Conservation (phyloP, 2,888 invertebrate genomes). For the Eledona agricola region DNA sequence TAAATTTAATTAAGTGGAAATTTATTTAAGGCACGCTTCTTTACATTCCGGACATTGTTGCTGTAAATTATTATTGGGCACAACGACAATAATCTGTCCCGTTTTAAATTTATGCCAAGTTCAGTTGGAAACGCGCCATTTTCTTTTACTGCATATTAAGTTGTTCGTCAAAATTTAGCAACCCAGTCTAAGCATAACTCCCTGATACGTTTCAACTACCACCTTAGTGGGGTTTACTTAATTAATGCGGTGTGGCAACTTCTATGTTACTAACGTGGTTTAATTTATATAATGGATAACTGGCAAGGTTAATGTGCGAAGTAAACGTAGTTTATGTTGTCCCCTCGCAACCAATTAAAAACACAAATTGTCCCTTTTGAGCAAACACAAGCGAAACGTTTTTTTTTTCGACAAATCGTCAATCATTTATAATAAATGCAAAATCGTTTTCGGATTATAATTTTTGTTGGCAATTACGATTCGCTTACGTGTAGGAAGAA, state of each 20-base stretch:
- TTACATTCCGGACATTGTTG: constrained; percentile 14
- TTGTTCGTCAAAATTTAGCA: constrained; percentile 34
- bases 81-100: constrained; percentile 3
- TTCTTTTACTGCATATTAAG: constrained; percentile 33
- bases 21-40: constrained; percentile 25
- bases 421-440: too few species aligned
- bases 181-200: constrained; percentile 39
- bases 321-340: constrained; percentile 22
- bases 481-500: constrained; percentile 17
- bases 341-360: too few species aligned
- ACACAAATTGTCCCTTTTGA: too few species aligned
- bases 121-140: constrained; percentile 28
- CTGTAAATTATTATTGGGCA: constrained; percentile 7
- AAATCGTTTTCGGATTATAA: too few species aligned
- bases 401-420: too few species aligned
- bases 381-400: too few species aligned
- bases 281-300: constrained; percentile 47
- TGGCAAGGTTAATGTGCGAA: constrained; percentile 28
- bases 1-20: constrained; percentile 26
- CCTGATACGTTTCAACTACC: constrained; percentile 46
- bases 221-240: constrained; percentile 47
- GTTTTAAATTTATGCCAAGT: too few species aligned
- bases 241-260: constrained; percentile 49
- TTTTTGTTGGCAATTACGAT: constrained; percentile 19
- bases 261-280: constrained; percentile 46